A percentile compares a stretch with the other conserved stretches of the same genome.
Evolutionary conservation across 2,888 invertebrate genomes (phyloP).

Genomic region (Phyto melanocephala): DNA sequence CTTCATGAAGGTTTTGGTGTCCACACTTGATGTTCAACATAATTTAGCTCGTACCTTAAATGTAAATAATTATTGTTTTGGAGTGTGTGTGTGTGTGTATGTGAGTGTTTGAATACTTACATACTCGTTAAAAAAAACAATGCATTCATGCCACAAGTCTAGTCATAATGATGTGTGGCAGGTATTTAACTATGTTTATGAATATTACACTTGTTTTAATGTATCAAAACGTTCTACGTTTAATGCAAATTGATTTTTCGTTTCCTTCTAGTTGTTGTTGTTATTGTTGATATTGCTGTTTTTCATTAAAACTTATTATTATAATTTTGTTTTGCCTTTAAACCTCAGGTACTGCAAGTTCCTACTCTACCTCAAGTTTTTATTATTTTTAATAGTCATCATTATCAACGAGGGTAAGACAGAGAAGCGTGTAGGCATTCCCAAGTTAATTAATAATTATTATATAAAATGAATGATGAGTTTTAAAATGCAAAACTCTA

Average conservation of each 20-base stretch:
- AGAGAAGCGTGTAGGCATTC: slow-evolving; percentile 39
- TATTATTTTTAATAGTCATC: slow-evolving; percentile 13
- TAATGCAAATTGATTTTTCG: slow-evolving; percentile 51
- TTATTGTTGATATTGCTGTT: background rate
- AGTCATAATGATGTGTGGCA: slow-evolving; percentile 34
- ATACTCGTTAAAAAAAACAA: background rate
- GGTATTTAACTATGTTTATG: background rate
- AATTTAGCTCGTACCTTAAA: slow-evolving; percentile 34
- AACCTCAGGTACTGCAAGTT: background rate
- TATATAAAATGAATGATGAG: slow-evolving; percentile 39
- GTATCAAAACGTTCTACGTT: slow-evolving; percentile 35
- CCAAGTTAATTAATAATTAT: slow-evolving; percentile 42
- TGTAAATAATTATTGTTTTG: slow-evolving; percentile 51
- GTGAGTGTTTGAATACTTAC: too few relatives aligned
- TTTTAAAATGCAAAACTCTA: slow-evolving; percentile 4
- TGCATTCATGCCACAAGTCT: background rate
- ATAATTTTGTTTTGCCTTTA: slow-evolving; percentile 4
- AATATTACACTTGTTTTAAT: slow-evolving; percentile 56
- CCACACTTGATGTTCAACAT: slow-evolving; percentile 36
- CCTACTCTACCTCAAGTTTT: background rate
- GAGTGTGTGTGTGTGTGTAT: background rate
- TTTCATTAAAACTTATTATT: slow-evolving; percentile 14
- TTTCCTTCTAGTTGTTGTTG: too few relatives aligned
- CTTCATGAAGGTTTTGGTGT: slow-evolving; percentile 1
- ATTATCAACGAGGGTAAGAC: slow-evolving; percentile 19